Conservation (phyloP, 2,888 invertebrate genomes). For the Atethmia centrago region DNA sequence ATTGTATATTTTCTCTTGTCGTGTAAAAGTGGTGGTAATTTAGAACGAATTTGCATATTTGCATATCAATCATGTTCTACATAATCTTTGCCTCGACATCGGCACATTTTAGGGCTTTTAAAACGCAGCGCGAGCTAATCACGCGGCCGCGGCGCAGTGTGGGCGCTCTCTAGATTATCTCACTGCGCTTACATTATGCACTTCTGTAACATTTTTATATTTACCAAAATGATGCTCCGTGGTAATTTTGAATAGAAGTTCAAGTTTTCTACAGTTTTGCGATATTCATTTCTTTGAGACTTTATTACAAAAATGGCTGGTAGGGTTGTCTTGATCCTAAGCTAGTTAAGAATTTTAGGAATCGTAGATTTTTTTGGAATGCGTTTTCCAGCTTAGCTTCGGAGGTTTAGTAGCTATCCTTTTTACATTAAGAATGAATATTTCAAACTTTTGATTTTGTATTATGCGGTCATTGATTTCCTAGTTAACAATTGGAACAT, state of each 20-base stretch:
- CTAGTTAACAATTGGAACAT: not conserved
- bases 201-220: conserved; percentile 17
- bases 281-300: not conserved
- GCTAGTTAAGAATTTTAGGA: not conserved
- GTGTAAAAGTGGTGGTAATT: no score
- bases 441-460: not conserved
- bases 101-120: conserved; percentile 81
- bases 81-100: conserved; percentile 63
- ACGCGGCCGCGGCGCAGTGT: conserved; percentile 66
- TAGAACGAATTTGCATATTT: no score
- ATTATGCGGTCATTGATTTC: not conserved
- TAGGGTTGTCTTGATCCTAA: not conserved
- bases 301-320: not conserved
- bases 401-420: not conserved
- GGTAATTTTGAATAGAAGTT: not conserved
- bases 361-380: not conserved
- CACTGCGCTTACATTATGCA: conserved; percentile 50
- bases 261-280: not conserved
- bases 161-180: conserved; percentile 75
- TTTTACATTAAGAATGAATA: not conserved
- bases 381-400: not conserved
- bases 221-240: conserved; percentile 8
- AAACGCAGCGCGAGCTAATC: conserved; percentile 83
- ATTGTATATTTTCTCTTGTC: no score
- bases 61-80: not conserved